phyloP scores from a whole-genome alignment of 2,113 vertebrate species.

The Oncorhynchus clarkii region DNA sequence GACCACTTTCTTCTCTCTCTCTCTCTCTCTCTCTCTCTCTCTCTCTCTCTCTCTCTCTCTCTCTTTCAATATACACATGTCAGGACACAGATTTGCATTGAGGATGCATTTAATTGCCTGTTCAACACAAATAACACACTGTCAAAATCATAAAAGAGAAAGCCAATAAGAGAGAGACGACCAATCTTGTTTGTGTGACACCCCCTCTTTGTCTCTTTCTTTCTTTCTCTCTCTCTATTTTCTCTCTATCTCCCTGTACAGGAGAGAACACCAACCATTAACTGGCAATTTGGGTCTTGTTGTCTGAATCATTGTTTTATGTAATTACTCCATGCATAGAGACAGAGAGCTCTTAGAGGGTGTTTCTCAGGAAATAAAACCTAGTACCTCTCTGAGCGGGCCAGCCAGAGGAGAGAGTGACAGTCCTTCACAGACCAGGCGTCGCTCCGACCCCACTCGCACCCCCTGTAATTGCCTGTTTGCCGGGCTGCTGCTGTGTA shows the following conservation, averaged over 20 bases:
- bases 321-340: slow-evolving; percentile 41
- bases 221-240: slow-evolving; percentile 5
- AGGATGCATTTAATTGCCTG: too few relatives aligned
- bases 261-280: slow-evolving; percentile 35
- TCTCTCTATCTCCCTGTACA: slow-evolving; percentile 6
- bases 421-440: slow-evolving; percentile 43
- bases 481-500: slow-evolving; percentile 58
- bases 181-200: slow-evolving; percentile 1
- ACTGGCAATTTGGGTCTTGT: slow-evolving; percentile 34
- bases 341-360: slow-evolving; percentile 32
- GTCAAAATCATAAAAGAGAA: too few relatives aligned
- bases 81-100: too few relatives aligned
- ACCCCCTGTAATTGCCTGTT: slow-evolving; percentile 66
- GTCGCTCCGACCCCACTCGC: slow-evolving; percentile 51
- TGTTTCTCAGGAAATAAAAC: slow-evolving; percentile 44
- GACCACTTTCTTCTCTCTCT: slow-evolving; percentile 31
- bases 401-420: slow-evolving; percentile 46
- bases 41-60: slow-evolving; percentile 10
- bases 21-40: slow-evolving; percentile 23
- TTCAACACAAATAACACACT: too few relatives aligned
- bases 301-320: slow-evolving; percentile 52
- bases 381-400: slow-evolving; percentile 40
- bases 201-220: background rate
- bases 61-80: background rate
- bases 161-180: background rate